Base-by-base conservation (phyloP, 2,797 vertebrate genomes). In the Mormyrops attenuatus region DNA sequence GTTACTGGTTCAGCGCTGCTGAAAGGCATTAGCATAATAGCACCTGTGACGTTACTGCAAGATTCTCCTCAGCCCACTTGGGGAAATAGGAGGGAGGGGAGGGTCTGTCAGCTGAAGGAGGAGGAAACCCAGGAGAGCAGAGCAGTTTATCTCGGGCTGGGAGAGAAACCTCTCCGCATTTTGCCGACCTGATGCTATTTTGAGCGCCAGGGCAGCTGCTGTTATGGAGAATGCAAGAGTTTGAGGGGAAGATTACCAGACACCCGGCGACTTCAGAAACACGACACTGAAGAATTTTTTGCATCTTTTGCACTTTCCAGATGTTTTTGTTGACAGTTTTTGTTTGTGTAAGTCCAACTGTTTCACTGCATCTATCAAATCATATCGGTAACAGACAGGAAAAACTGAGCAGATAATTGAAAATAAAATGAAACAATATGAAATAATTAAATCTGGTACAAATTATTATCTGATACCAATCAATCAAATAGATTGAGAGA, bases 1-100 rank as follows among this genome's bases (percentile, higher is more conserved):
- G 95, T 94, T 94, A 93, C 95, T 91, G 94, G 95, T 95, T 96
- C 95, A 91, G 88, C 66, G 77, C 91, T 94, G 92, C 94, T 95
- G 94, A 94, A 93, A 94, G 93, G 92, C 92, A 92, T 94, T 93
- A 93, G 92, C 93, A 93, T 57, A 93, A 93, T 34, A 86, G 50
- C 88, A 85, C 80, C 60, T 53, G 47, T 73, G 49, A 88, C 82
- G 87, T 49, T 80, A 80, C 20, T 57, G 26, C 2, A 15, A 88
- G 26, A 90, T 49, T 73, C 63, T 88, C 44, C 47, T 50, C 49
- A 53, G 49, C 55, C 15, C 47, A 20, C n/a, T 52, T 5, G 0
- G 69, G 73, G 85, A 88, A 52, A 49, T 17, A 93, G 3, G 53
- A 49, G 11, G 92, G 13, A 94, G 93, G 95, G 93, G 94, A 93